Evolutionary conservation across 2,113 vertebrate species (phyloP).

Genomic region (Urocitellus parryii): DNA sequence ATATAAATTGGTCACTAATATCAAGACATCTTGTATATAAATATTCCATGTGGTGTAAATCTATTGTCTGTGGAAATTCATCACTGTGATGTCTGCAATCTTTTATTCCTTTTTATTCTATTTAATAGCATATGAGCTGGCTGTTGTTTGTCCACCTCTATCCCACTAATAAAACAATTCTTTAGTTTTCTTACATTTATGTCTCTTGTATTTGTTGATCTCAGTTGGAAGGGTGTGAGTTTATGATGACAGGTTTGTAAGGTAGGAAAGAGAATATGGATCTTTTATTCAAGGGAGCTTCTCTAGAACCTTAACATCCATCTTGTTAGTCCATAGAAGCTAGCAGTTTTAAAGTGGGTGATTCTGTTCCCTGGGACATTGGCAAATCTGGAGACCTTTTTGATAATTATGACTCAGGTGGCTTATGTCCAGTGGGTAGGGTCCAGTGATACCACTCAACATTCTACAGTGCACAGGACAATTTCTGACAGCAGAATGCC

Average conservation of each 20-base stretch:
- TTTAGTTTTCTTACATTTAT: slow-evolving; percentile 34
- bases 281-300: background rate
- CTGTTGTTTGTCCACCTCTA: background rate
- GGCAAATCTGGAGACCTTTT: background rate
- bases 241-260: background rate
- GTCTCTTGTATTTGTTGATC: background rate
- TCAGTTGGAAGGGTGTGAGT: background rate
- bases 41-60: background rate
- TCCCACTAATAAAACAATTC: slow-evolving; percentile 50
- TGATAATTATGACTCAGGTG: background rate
- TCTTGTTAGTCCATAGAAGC: fast-evolving
- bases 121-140: background rate
- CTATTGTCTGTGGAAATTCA: slow-evolving; percentile 6
- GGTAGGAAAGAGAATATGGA: background rate
- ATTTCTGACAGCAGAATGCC: background rate
- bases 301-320: no score
- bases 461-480: background rate
- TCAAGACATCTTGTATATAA: background rate
- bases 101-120: background rate
- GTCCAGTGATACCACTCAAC: background rate
- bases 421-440: no score
- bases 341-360: background rate
- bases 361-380: background rate
- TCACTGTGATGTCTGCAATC: background rate
- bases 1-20: background rate